A percentile compares a stretch with the other conserved stretches of the same genome.
Conservation (phyloP, 1,140 invertebrate species). For the Eufriesea mexicana region DNA sequence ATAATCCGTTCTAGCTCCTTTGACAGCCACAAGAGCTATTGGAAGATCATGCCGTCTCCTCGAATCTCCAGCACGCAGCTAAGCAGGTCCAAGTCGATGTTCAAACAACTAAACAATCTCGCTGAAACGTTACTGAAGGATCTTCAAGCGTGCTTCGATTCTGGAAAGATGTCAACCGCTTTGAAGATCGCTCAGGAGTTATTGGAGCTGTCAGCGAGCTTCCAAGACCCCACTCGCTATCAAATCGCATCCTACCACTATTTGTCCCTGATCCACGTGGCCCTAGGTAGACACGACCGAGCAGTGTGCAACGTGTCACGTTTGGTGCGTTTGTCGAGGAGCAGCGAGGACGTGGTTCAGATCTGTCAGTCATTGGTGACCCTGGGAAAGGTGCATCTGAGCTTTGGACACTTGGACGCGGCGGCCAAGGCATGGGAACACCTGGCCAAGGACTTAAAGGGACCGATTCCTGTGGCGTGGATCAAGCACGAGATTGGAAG, state of each 20-base stretch:
- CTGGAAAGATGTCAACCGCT: conserved; percentile 51
- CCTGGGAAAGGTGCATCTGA: conserved; percentile 73
- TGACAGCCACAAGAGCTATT: conserved; percentile 58
- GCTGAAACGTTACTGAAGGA: conserved; percentile 48
- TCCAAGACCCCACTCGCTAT: conserved; percentile 51
- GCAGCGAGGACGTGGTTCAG: conserved; percentile 47
- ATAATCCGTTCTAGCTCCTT: conserved; percentile 64
- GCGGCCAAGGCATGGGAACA: conserved; percentile 67
- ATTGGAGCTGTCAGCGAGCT: conserved; percentile 21
- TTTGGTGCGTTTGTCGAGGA: conserved; percentile 65
- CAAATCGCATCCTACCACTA: conserved; percentile 62
- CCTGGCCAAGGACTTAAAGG: conserved; percentile 56
- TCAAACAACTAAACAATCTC: conserved; percentile 48
- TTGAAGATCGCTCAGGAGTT: conserved; percentile 66
- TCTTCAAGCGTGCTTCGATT: conserved; percentile 57
- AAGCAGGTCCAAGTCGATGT: conserved; percentile 48
- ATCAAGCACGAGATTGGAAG: conserved; percentile 62
- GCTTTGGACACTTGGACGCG: conserved; percentile 70
- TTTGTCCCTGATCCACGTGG: conserved; percentile 64
- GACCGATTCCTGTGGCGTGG: conserved; percentile 70
- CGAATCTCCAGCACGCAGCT: neutral
- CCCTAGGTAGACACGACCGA: conserved; percentile 69
- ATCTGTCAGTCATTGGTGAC: conserved; percentile 61
- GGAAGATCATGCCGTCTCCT: conserved; percentile 6
- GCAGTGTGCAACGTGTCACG: conserved; percentile 61